phyloP scores from a whole-genome alignment of 2,113 vertebrate genomes.

The Raja brachyura region DNA sequence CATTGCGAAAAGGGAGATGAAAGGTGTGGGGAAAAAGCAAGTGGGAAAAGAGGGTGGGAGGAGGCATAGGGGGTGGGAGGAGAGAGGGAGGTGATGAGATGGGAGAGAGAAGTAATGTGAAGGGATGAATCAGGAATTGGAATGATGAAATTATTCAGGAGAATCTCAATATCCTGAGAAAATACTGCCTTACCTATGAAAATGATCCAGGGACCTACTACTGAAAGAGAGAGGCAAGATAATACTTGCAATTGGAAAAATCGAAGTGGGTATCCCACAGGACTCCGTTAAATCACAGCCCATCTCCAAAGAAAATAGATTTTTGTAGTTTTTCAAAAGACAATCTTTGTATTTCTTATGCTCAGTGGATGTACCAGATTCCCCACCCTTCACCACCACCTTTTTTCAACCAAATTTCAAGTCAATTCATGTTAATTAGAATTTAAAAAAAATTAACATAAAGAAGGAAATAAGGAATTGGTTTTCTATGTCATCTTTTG shows the following conservation, averaged over 20 bases:
- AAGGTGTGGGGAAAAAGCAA: not conserved
- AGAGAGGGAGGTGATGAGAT: too few species aligned
- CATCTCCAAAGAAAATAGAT: conserved; percentile 47
- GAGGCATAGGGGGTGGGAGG: not conserved
- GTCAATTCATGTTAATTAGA: too few species aligned
- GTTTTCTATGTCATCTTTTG: too few species aligned
- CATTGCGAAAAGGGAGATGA: too few species aligned
- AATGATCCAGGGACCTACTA: not conserved
- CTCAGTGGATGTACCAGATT: conserved; percentile 48
- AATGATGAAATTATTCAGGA: not conserved
- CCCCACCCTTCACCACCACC: conserved; percentile 41
- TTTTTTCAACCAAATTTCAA: not conserved
- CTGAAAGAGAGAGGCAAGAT: not conserved
- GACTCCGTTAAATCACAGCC: conserved; percentile 49
- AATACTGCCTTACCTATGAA: not conserved
- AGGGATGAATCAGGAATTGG: not conserved
- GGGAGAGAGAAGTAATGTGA: not conserved
- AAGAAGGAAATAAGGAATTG: too few species aligned
- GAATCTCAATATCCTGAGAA: not conserved
- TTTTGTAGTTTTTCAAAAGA: conserved; percentile 55
- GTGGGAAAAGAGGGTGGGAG: not conserved
- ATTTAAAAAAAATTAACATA: too few species aligned
- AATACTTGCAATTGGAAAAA: conserved; percentile 41
- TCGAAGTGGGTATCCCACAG: conserved; percentile 60
- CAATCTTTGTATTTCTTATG: conserved; percentile 55